Evolutionary conservation across 2,888 invertebrate species (phyloP).

Genomic region (Coenonympha arcania): DNA sequence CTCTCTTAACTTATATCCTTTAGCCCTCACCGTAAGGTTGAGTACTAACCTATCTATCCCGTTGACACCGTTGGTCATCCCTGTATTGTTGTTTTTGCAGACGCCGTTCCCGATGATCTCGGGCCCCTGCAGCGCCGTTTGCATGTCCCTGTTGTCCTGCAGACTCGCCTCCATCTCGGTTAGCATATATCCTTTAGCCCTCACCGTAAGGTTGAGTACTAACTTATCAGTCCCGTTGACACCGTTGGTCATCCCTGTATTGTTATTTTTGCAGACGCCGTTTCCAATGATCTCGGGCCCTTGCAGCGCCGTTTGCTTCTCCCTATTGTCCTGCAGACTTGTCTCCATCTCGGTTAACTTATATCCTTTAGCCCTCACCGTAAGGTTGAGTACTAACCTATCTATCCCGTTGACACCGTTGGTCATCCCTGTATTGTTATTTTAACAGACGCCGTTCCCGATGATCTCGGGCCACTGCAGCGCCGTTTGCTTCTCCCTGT

Average conservation of each 20-base stretch:
- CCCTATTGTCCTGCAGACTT: constrained; percentile 85
- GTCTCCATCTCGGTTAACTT: constrained; percentile 83
- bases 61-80: constrained; percentile 71
- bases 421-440: constrained; percentile 60
- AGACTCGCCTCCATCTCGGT: constrained; percentile 85
- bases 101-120: constrained; percentile 69
- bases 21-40: constrained; percentile 92
- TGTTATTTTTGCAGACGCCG: constrained; percentile 68
- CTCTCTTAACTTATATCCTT: constrained; percentile 84
- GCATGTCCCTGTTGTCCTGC: constrained; percentile 83
- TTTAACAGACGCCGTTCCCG: constrained; percentile 68
- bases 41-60: constrained; percentile 67
- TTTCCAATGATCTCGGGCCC: constrained; percentile 71
- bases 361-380: too few species aligned
- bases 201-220: too few species aligned
- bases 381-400: too few species aligned
- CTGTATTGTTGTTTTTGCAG: constrained; percentile 64
- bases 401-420: constrained; percentile 75
- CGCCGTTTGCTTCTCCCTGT: constrained; percentile 80
- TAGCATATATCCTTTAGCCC: constrained; percentile 85
- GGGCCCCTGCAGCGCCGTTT: constrained; percentile 73
- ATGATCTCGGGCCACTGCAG: constrained; percentile 72
- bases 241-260: constrained; percentile 67
- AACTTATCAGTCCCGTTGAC: constrained; percentile 72
- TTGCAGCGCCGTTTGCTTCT: constrained; percentile 76